Conservation (phyloP, 2,888 invertebrate species). For the Leucania comma region DNA sequence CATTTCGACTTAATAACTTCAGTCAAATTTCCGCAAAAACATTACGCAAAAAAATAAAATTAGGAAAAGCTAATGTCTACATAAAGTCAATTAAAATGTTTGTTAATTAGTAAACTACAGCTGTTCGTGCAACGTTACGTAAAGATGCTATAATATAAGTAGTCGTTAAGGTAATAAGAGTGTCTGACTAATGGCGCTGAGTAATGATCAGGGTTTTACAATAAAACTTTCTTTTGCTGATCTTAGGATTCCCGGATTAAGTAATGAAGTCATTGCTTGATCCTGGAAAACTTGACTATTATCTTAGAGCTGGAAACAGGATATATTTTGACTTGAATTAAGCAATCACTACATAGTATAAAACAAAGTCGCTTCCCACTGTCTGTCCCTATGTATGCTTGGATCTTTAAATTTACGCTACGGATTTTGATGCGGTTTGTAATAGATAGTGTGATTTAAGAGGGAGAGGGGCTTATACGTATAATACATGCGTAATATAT, state of each 20-base stretch:
- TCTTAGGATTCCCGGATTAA: background rate
- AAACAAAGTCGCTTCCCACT: too few relatives aligned
- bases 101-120: slow-evolving; percentile 15
- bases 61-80: slow-evolving; percentile 28
- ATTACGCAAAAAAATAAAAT: slow-evolving; percentile 25
- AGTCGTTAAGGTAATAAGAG: slow-evolving; percentile 19
- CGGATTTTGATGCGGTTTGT: too few relatives aligned
- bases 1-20: too few relatives aligned
- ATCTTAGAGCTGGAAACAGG: background rate
- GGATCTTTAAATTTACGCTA: too few relatives aligned
- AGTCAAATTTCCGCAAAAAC: background rate
- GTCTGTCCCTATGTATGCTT: too few relatives aligned
- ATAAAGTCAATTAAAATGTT: slow-evolving; percentile 32
- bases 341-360: too few relatives aligned
- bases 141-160: slow-evolving; percentile 26
- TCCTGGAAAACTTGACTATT: background rate
- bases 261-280: too few relatives aligned
- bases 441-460: too few relatives aligned
- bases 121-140: slow-evolving; percentile 25
- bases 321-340: too few relatives aligned
- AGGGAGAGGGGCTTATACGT: too few relatives aligned
- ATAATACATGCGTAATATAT: too few relatives aligned
- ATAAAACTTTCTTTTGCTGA: slow-evolving; percentile 25
- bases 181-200: slow-evolving; percentile 10
- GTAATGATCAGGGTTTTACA: slow-evolving; percentile 10